phyloP scores from a whole-genome alignment of 2,797 vertebrate genomes.

The Syngnathus rostellatus region DNA sequence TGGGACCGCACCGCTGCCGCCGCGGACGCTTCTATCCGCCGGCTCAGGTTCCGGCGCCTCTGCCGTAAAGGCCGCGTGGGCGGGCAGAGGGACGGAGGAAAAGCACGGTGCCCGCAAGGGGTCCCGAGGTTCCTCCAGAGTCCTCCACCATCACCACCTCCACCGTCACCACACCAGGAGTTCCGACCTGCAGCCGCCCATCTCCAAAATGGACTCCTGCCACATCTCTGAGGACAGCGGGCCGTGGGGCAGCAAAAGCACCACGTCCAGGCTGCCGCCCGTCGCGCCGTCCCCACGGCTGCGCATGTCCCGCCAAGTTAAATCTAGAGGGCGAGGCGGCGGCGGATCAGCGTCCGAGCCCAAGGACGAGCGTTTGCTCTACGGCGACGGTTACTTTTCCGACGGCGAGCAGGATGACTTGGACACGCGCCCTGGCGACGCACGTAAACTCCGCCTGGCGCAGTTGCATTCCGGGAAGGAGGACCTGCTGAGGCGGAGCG shows the following conservation, averaged over 20 bases:
- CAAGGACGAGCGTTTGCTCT: slow-evolving; percentile 67
- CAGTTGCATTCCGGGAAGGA: slow-evolving; percentile 80
- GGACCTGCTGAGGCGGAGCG: slow-evolving; percentile 87
- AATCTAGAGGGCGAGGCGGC: slow-evolving; percentile 61
- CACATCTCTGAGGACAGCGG: slow-evolving; percentile 65
- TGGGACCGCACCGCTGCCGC: slow-evolving; percentile 20
- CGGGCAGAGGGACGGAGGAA: slow-evolving; percentile 21
- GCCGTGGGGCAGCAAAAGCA: slow-evolving; percentile 52
- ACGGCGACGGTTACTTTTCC: slow-evolving; percentile 84
- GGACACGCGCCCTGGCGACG: slow-evolving; percentile 66
- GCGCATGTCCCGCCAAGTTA: slow-evolving; percentile 75
- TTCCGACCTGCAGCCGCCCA: slow-evolving; percentile 67
- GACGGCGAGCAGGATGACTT: slow-evolving; percentile 87
- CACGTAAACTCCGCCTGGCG: slow-evolving; percentile 68
- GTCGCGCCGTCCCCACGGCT: slow-evolving; percentile 66
- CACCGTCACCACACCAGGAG: slow-evolving; percentile 57
- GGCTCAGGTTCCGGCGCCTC: slow-evolving; percentile 39
- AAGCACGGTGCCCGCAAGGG: slow-evolving; percentile 44
- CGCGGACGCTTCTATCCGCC: slow-evolving; percentile 33
- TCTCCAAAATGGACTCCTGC: slow-evolving; percentile 76
- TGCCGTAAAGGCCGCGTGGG: slow-evolving; percentile 48
- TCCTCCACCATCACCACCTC: slow-evolving; percentile 58
- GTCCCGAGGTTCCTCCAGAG: slow-evolving; percentile 57
- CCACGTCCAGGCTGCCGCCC: slow-evolving; percentile 27
- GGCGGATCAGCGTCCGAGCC: slow-evolving; percentile 37